These are phyloP conservation scores for Pyrgilauda ruficollis DNA, from an alignment of 2,113 vertebrate genomes.

Conservation along the genomic window DNA sequence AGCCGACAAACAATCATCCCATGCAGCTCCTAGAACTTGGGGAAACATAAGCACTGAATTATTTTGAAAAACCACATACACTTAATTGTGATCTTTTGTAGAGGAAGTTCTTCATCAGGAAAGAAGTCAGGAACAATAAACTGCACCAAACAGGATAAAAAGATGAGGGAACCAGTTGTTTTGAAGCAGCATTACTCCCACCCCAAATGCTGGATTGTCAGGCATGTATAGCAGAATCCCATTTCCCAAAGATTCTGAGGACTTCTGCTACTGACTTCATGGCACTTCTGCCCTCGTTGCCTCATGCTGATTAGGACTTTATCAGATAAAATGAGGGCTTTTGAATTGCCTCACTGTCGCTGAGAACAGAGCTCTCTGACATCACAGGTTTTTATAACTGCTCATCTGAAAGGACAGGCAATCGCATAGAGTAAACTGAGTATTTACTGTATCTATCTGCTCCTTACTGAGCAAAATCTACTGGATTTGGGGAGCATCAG, in stretches of 20 bases:
- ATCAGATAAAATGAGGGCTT: neutral
- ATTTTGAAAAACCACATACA: neutral
- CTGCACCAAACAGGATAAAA: neutral
- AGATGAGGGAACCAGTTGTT: neutral
- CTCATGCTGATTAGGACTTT: neutral
- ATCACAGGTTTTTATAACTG: neutral
- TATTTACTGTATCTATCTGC: neutral
- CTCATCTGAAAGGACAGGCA: neutral
- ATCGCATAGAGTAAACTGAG: neutral
- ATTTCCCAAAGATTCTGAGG: neutral
- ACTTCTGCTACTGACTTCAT: neutral
- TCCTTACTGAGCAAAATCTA: neutral
- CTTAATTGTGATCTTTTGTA: neutral
- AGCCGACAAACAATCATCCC: neutral
- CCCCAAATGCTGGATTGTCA: neutral
- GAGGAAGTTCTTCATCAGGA: neutral
- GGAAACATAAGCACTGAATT: neutral
- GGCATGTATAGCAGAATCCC: neutral
- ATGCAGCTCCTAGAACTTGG: neutral
- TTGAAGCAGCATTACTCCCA: neutral
- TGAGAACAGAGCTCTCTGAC: neutral
- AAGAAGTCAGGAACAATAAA: neutral
- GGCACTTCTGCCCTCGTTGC: neutral
- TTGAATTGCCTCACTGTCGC: neutral
- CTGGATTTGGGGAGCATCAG: neutral